phyloP scores from a whole-genome alignment of 2,888 invertebrate species.

The Antheraea yamamai region DNA sequence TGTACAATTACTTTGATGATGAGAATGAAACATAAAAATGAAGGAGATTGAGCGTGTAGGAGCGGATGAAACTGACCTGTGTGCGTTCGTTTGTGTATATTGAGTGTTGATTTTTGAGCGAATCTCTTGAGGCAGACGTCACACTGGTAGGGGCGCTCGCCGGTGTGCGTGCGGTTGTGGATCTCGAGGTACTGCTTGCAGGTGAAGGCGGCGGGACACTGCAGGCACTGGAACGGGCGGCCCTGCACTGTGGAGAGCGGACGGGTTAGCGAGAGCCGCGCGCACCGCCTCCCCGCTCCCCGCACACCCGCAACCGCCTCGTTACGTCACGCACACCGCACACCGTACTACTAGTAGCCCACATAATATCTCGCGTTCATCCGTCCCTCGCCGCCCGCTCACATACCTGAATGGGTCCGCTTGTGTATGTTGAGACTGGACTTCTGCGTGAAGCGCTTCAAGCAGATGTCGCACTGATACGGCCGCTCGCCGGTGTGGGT shows the following conservation, averaged over 20 bases:
- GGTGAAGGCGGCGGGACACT: slow-evolving; percentile 83
- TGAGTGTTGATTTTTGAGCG: slow-evolving; percentile 91
- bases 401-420: slow-evolving; percentile 87
- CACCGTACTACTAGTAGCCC: slow-evolving; percentile 46
- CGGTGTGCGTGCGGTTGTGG: slow-evolving; percentile 81
- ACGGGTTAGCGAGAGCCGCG: slow-evolving; percentile 41
- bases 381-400: slow-evolving; percentile 44
- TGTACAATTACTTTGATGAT: slow-evolving; percentile 24
- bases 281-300: slow-evolving; percentile 38
- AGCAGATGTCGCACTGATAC: slow-evolving; percentile 88
- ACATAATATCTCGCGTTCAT: slow-evolving; percentile 46
- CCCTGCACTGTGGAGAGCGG: slow-evolving; percentile 75
- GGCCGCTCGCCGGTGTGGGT: slow-evolving; percentile 83
- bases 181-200: slow-evolving; percentile 82
- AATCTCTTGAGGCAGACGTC: slow-evolving; percentile 90
- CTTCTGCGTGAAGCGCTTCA: slow-evolving; percentile 91
- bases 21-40: slow-evolving; percentile 28
- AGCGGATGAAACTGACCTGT: slow-evolving; percentile 74
- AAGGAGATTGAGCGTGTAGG: slow-evolving; percentile 23
- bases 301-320: slow-evolving; percentile 27
- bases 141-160: slow-evolving; percentile 84
- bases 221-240: slow-evolving; percentile 83
- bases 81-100: slow-evolving; percentile 91
- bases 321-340: slow-evolving; percentile 24
- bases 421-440: slow-evolving; percentile 92